Evolutionary conservation across 2,888 invertebrate species (phyloP), one percentile per base, ranked within the genome.

Genomic region (Drosophila barbarae): DNA sequence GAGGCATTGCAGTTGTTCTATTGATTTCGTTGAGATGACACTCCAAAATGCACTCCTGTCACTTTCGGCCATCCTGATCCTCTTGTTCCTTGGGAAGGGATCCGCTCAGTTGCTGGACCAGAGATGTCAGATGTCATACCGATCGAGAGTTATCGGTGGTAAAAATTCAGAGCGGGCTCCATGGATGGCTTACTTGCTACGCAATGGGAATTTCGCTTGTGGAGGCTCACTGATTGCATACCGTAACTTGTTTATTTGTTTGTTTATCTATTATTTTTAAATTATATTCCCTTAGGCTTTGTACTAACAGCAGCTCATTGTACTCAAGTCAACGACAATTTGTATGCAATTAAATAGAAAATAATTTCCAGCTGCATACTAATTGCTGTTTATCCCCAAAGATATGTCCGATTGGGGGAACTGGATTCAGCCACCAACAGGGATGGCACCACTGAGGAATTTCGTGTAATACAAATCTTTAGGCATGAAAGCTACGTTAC

Each of bases 221-320:
- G 54, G 54, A 12, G 54, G 54, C 13, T 54, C 54, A 18, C 34
- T 54, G 9, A 35, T 54, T 49, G 54, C 54, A 34, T n/a, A 54
- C 18, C 54, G 54, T 54, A 3, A 5, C 49, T 49, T 35, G 9
- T 5, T 32, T 9, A 1, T 2, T 1, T 1, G 12, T 4, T 46
- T 8, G 12, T 1, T 35, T n/a, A 36, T n/a, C n/a, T 3, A 15
- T 38, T 39, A 30, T 8, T 8, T 15, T 7, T 13, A 4, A 6
- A 13, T 30, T 13, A 4, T 6, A 30, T 13, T 18, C 5, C 8
- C 30, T 6, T 44, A 54, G 53, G 53, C 9, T 54, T 54, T 4
- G 34, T 54, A 8, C 26, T 54, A 3, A 54, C 53, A 3, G 53
- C 53, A 3, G 53, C 8, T 9, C 53, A 54, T 34, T 54, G 53